Percentiles rank a stretch among this genome's conserved stretches.
These are phyloP conservation scores for Bursaphelenchus okinawaensis DNA, from an alignment of 2,888 invertebrate species.

Conservation along the genomic window DNA sequence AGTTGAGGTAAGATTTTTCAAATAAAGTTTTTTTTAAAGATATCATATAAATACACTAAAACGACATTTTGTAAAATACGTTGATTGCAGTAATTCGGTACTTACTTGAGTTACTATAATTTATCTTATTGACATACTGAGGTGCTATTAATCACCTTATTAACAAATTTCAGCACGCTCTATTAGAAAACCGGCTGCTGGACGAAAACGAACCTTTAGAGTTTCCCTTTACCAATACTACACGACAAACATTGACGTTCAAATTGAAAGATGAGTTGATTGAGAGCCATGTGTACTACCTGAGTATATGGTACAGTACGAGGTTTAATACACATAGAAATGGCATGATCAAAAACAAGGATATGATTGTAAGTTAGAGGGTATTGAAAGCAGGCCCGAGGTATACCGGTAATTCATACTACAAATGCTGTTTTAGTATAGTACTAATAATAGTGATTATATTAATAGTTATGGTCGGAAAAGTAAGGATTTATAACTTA, in stretches of 20 bases:
- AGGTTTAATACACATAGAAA: slow-evolving; percentile 11
- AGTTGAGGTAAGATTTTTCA: slow-evolving; percentile 10
- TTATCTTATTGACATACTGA: no score
- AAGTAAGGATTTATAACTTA: not conserved
- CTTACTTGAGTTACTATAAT: no score
- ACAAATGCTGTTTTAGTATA: no score
- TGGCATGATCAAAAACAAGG: slow-evolving; percentile 17
- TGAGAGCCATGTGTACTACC: slow-evolving; percentile 21
- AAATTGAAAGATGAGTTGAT: not conserved
- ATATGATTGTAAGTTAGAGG: no score
- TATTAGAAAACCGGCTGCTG: slow-evolving; percentile 9
- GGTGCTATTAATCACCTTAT: no score
- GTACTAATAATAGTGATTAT: no score
- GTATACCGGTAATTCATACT: no score
- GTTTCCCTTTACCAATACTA: slow-evolving; percentile 2
- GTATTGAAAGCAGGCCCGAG: no score
- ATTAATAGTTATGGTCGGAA: no score
- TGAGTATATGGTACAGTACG: slow-evolving; percentile 17
- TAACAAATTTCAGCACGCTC: slow-evolving; percentile 13
- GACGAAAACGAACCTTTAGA: not conserved
- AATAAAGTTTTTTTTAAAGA: no score
- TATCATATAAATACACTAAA: slow-evolving; percentile 9
- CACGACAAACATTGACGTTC: slow-evolving; percentile 4
- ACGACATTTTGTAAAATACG: no score
- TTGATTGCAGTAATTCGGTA: no score